Evolutionary conservation across 2,888 invertebrate species (phyloP), one percentile per base, ranked within the genome.

Genomic region (Drosophila nigricruria): DNA sequence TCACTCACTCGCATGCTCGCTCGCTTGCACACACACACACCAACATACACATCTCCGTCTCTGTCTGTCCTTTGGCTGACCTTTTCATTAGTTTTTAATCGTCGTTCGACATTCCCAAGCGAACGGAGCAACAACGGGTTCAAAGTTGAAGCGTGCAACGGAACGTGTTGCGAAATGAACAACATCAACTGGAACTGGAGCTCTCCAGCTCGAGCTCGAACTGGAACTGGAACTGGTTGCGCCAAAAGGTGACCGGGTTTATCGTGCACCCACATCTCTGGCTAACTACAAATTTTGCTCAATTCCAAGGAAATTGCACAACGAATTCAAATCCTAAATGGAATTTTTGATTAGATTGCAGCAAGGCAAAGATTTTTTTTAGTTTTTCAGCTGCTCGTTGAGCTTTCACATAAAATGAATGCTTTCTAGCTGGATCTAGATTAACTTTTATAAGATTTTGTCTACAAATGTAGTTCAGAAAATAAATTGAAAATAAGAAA

Each of bases 61-160:
- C 36, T 50, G 53, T 59, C 77, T 6, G 50, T 40, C 58, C 27
- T 27, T 27, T 27, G 65, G n/a, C 72, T 73, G 78, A 78, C 85
- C 85, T 72, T 79, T 81, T 87, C 89, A 81, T 89, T 88, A 84
- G 85, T 36, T 84, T 85, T 89, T 89, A 84, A 84, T 84, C 84
- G 83, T 43, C 70, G 67, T 59, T 27, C 54, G 25, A 54, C 73
- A 73, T 65, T 82, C 52, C 52, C 52, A 52, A 25, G 53, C 70
- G 53, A 54, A 67, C 66, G 30, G 6, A 27, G 5, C 27, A 27
- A 34, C 72, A 65, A 20, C 54, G 79, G 66, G 77, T 85, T 81
- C 88, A 87, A 84, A 84, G 88, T 84, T 89, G 70, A 82, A 67
- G 53, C 77, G 56, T 69, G 77, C 79, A 52, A 34, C 69, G 64